phyloP scores from a whole-genome alignment of 2,113 vertebrate species.

The Syngnathus scovelli region DNA sequence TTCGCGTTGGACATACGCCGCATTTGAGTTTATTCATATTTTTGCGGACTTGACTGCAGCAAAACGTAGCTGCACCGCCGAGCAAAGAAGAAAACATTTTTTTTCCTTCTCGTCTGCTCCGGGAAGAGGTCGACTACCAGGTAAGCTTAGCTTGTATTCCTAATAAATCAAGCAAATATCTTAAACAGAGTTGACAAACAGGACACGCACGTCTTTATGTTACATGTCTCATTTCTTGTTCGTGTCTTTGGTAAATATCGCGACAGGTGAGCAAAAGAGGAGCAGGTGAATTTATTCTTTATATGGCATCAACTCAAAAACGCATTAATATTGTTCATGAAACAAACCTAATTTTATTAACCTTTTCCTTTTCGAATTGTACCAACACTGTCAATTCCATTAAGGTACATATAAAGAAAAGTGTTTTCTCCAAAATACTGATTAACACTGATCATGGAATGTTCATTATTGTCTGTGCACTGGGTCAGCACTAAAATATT shows the following conservation, averaged over 20 bases:
- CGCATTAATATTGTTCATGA: neutral
- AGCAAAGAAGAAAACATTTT: constrained; percentile 4
- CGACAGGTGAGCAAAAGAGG: constrained; percentile 28
- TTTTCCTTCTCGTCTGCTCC: constrained; percentile 3
- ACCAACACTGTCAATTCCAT: neutral
- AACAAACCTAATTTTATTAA: neutral
- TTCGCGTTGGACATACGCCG: constrained; percentile 11
- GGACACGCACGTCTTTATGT: neutral
- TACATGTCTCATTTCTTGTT: neutral
- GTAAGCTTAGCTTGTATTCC: constrained; percentile 30
- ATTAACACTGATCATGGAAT: neutral
- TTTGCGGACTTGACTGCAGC: constrained; percentile 3
- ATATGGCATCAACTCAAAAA: neutral
- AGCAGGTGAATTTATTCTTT: neutral
- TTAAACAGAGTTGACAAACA: neutral
- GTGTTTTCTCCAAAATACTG: neutral
- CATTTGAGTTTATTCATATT: neutral
- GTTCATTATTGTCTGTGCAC: neutral
- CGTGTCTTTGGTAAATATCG: constrained; percentile 6
- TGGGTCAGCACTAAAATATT: neutral
- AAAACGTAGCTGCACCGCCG: constrained; percentile 23
- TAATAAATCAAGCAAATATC: neutral
- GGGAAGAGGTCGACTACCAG: constrained; percentile 17
- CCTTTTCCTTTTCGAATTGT: no score
- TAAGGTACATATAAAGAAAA: neutral